Base-by-base conservation (phyloP, 2,888 invertebrate species). In the Villa cingulata region DNA sequence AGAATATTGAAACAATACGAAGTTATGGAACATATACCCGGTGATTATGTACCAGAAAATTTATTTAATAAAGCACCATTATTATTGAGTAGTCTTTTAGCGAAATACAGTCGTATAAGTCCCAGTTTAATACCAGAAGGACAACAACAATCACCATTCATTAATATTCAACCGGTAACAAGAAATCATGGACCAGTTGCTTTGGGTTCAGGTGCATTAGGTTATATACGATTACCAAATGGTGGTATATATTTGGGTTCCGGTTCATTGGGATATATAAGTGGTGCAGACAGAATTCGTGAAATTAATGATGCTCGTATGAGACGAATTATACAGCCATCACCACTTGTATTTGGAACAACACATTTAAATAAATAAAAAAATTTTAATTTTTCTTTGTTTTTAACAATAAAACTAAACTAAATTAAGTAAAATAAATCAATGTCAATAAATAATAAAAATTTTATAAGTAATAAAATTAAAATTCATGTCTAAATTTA, bases 211-310 rank as follows among this genome's bases (percentile, higher is more conserved):
- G 70, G 70, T 0, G 64, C 67, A 5, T 52, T 70, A 43, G 70
- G 70, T 4, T 69, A 64, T 46, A 64, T 70, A 5, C 62, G 63
- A 0, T 51, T 65, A 37, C 58, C 68, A 41, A 69, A 68, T 49
- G 70, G 70, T 17, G 65, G 61, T 46, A 59, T 70, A 7, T 65
- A 64, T 37, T 50, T 70, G 38, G 70, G 70, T 14, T 70, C 70
- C 2, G 70, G 70, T 3, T 68, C 69, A 2, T 49, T 70, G 43
- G 69, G 68, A 19, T 70, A 67, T 46, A 61, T 66, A 5, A 68
- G 65, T 49, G 61, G 59, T 4, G 59, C 64, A 45, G 63, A 68
- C 51, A 59, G 60, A 6, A 55, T 53, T 4, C 59, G 60, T 18
- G 61, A 59, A 3, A 53, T 64, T 1, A 49, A 55, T 45, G 60